Evolutionary conservation across 2,797 vertebrate species (phyloP), one percentile per base, ranked within the genome.

Genomic region (Tangara arthus): DNA sequence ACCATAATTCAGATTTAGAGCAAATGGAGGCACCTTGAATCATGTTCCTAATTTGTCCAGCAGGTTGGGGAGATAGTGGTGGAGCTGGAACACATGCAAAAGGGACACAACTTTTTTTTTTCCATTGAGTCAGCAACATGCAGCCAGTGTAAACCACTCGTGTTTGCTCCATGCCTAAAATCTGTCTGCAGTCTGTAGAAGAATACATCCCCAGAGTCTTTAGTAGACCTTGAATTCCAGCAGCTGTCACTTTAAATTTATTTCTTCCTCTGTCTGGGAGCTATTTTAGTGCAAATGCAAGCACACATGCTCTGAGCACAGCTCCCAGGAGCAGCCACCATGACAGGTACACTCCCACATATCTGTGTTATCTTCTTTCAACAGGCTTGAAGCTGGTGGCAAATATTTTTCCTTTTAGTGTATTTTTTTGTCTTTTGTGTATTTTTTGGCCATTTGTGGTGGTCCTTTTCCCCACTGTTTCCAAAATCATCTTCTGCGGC

Each of bases 171-270:
- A 27, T 73, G 61, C 27, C 63, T 94, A 79, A 87, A 83, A 63
- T 64, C 83, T 85, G 71, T 73, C 76, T 85, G 73, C 61, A 80
- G 4, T 89, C 82, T 86, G 18, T 7, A 63, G 52, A 90, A 84
- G 75, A 96, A 84, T 24, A 73, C 55, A 47, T 72, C 83, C 84
- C 78, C 12, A 37, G 82, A 89, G 92, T 66, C 65, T 93, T 85
- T 63, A 37, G 69, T 24, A 79, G 90, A 69, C 85, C 89, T 95
- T 92, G 82, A 89, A 66, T 94, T 93, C 9, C 12, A 90, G 46
- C 65, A 91, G 42, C 78, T 96, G 92, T 81, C 96, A 94, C 75
- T 87, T 96, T 44, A 73, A 50, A 88, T 94, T 90, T 91, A 35
- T 82, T 91, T 94, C 34, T 82, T 75, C 39, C 57, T 32, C 84